Base-by-base conservation (phyloP, 2,797 vertebrate species). In the Cottoperca gobio region DNA sequence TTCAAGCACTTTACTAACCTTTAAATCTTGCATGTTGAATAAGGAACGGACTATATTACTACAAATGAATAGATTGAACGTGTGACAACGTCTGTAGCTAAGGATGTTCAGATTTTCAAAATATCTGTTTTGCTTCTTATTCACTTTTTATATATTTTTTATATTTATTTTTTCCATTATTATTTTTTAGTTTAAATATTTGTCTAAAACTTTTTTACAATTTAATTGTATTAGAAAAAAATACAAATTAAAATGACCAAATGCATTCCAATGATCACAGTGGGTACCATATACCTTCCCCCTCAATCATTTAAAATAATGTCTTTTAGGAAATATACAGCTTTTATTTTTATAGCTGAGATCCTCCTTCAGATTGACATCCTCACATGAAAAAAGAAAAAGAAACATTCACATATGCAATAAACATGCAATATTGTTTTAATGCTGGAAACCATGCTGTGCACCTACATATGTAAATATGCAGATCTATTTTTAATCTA, bases 391-490 rank as follows among this genome's bases (percentile, higher is more conserved):
- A 61, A 64, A 81, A 61, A 61, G n/a, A 40, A 35, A 42, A 50
- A 46, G 37, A 78, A 62, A 82, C 79, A 83, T 83, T 83, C 73
- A 88, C 88, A 84, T 92, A 94, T 94, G 92, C 93, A 95, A 94
- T 91, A 91, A 91, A 88, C 84, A 88, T 90, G 85, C 88, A 93
- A 91, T 89, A 91, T 90, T 89, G 79, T 76, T 82, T 89, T 81
- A 64, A 91, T 91, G 89, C 84, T 92, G 93, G 87, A 86, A 66
- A 90, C 88, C 73, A 84, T 84, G 60, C 73, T 87, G 90, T 92
- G 92, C 85, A 87, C 86, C 88, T 79, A 86, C 78, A 87, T 90
- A 72, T 91, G 85, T 92, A 92, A 89, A 91, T 93, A 92, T 74
- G 66, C 90, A 91, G 80, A 89, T 89, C 65, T 91, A 88, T 88